Conservation (phyloP, 2,888 invertebrate species). For the Euzophera pinguis region DNA sequence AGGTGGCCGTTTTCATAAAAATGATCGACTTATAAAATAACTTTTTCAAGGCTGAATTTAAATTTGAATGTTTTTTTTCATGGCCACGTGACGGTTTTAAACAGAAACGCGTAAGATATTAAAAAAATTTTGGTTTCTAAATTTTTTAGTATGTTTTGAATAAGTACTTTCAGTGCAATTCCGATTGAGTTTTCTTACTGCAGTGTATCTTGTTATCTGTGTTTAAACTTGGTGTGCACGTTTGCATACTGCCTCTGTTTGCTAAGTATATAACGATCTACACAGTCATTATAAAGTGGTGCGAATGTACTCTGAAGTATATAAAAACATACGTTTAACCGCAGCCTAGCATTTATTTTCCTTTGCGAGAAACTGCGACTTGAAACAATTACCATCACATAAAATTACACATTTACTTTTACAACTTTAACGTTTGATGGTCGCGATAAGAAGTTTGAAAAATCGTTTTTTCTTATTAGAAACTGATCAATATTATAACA, state of each 20-base stretch:
- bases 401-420: slow-evolving; percentile 2
- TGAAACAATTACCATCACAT: not conserved
- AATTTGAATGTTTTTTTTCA: not conserved
- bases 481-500: too few relatives aligned
- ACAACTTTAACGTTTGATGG: not conserved
- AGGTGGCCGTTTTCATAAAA: not conserved
- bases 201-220: too few relatives aligned
- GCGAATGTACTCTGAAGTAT: not conserved
- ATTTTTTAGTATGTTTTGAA: too few relatives aligned
- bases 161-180: too few relatives aligned
- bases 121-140: too few relatives aligned
- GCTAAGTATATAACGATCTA: not conserved
- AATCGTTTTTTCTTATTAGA: not conserved
- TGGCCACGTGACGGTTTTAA: too few relatives aligned
- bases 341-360: slow-evolving; percentile 11
- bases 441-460: not conserved
- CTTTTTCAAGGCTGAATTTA: slow-evolving; percentile 1
- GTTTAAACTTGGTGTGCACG: too few relatives aligned
- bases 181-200: not conserved
- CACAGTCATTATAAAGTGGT: not conserved
- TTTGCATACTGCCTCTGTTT: too few relatives aligned
- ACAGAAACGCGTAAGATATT: too few relatives aligned
- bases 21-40: too few relatives aligned
- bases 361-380: slow-evolving; percentile 2
- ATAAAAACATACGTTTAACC: slow-evolving; percentile 8